Evolutionary conservation across 2,888 invertebrate species (phyloP), one percentile per base, ranked within the genome.

Genomic region (Cremastinae sp.): DNA sequence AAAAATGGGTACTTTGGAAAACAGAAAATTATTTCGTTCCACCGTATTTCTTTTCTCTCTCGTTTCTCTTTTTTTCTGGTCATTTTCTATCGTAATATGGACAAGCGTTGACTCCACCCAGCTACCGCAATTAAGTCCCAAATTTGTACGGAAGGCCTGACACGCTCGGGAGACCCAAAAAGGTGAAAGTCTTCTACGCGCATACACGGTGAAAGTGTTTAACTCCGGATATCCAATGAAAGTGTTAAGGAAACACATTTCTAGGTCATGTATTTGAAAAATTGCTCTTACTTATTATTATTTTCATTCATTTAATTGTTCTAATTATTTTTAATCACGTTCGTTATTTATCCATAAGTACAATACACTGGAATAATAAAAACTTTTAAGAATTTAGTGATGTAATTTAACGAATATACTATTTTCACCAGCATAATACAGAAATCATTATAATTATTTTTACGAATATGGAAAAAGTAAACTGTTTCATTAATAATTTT

Each of bases 181-280:
- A 58, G 72, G 72, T 76, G 75, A 76, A 76, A 76, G 75, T 76
- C 58, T 69, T 76, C 64, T 28, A 28, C 28, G 5, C 28, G 28
- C 28, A 28, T 28, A 28, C 28, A 28, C 41, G 75, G 75, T 76
- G 75, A 76, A 76, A 76, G 75, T 72, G 53, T 59, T 59, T 45
- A 12, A 18, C 53, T 53, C 39, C 41, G 49, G 28, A 18, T 39
- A 56, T 66, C 62, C 64, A 68, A 72, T 68, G 58, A 76, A 72
- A 76, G 75, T 76, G 64, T 64, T 59, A 45, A 53, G 59, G 58
- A 53, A 72, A 72, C 53, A 5, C 28, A 59, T 74, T 76, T 65
- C 8, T 55, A 51, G 69, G 69, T 74, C 69, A 64, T 20, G 5
- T 4, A 12, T 18, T 37, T 39, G 9, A 12, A 58, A 18, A 28